A percentile compares a stretch with the other conserved stretches of the same genome.
phyloP scores from a whole-genome alignment of 2,888 invertebrate genomes.

The Cerastis leucographa region DNA sequence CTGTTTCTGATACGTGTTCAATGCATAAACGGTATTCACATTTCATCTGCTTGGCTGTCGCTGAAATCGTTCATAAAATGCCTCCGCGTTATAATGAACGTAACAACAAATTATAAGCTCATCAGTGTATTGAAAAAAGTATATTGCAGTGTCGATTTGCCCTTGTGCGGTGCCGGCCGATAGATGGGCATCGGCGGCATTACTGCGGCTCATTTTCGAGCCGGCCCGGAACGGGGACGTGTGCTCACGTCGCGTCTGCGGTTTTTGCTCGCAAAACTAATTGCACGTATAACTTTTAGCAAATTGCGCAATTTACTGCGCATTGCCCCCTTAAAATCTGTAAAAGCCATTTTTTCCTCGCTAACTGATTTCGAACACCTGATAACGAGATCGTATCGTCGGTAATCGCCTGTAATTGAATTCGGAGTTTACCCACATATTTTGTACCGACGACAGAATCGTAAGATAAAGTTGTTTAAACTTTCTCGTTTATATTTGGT shows the following conservation, averaged over 20 bases:
- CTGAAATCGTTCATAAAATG: slow-evolving; percentile 42
- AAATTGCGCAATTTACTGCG: slow-evolving; percentile 82
- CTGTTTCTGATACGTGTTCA: slow-evolving; percentile 31
- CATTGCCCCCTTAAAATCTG: slow-evolving; percentile 71
- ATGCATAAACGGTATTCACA: slow-evolving; percentile 15
- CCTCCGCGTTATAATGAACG: slow-evolving; percentile 49
- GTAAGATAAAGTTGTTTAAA: slow-evolving; percentile 70
- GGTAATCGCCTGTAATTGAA: slow-evolving; percentile 71
- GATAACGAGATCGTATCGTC: slow-evolving; percentile 71
- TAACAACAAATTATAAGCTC: slow-evolving; percentile 62
- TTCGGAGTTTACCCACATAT: slow-evolving; percentile 64
- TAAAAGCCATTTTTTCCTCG: slow-evolving; percentile 73
- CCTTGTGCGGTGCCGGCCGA: slow-evolving; percentile 69
- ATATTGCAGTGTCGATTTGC: slow-evolving; percentile 71
- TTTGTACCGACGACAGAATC: slow-evolving; percentile 59
- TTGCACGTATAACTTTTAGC: slow-evolving; percentile 82
- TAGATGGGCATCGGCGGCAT: slow-evolving; percentile 77
- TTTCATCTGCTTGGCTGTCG: slow-evolving; percentile 28
- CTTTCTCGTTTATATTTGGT: slow-evolving; percentile 76
- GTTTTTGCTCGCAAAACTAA: slow-evolving; percentile 80
- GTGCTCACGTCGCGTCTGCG: slow-evolving; percentile 78
- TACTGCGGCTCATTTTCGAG: slow-evolving; percentile 75
- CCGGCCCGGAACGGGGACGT: slow-evolving; percentile 65
- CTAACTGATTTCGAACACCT: slow-evolving; percentile 74
- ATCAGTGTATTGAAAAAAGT: slow-evolving; percentile 66